A percentile compares a stretch with the other conserved stretches of the same genome.
Evolutionary conservation across 2,113 vertebrate species (phyloP).

Genomic region (Embiotoca jacksoni): DNA sequence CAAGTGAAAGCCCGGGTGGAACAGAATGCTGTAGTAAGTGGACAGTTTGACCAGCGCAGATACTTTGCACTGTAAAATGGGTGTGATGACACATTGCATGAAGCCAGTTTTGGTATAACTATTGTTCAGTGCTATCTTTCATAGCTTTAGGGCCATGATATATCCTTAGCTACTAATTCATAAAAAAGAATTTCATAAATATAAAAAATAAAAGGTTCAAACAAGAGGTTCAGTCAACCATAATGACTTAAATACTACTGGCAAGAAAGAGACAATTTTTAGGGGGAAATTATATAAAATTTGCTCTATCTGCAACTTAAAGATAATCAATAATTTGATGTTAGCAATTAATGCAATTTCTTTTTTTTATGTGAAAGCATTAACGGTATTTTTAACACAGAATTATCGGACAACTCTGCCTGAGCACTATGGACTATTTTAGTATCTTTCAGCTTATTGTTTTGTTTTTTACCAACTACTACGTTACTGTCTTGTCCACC

Average conservation of each 20-base stretch:
- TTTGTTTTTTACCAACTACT: neutral
- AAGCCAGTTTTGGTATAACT: neutral
- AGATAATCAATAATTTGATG: no score
- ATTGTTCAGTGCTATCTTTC: neutral
- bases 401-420: neutral
- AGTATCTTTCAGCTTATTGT: neutral
- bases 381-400: neutral
- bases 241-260: no score
- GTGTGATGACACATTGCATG: neutral
- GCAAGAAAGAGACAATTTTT: no score
- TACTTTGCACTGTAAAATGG: neutral
- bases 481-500: neutral
- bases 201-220: no score
- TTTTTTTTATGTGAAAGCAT: neutral
- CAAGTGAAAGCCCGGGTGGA: slow-evolving; percentile 93
- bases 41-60: neutral
- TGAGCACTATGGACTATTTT: neutral
- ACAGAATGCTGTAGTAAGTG: slow-evolving; percentile 94
- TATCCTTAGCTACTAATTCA: no score
- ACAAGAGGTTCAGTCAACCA: no score
- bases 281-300: no score
- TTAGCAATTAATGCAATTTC: neutral
- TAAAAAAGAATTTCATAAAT: no score
- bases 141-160: neutral
- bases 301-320: no score